Base-by-base conservation (phyloP, 2,888 invertebrate species). In the Mactromeris polynyma region DNA sequence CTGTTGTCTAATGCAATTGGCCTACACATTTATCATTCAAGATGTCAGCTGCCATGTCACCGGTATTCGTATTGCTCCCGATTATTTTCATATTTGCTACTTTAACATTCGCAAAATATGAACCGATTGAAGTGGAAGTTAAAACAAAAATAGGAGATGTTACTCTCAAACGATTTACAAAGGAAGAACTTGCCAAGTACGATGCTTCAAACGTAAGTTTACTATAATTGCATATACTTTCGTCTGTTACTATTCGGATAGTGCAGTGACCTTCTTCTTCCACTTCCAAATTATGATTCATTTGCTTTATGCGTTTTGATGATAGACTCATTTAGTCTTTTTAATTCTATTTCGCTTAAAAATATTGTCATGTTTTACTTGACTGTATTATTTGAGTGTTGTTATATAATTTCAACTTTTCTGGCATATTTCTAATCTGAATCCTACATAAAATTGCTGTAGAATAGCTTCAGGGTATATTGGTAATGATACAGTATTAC, bases 131-230 rank as follows among this genome's bases (percentile, higher is more conserved):
- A 46, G 88, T 93, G 19, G 91, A 92, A 86, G 89, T 95, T 40
- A 86, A 93, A 77, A 89, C 87, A 40, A 86, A 91, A 77, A 84
- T 88, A 83, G 93, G 92, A 14, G 93, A 93, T 14, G 93, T 93
- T 33, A 92, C 93, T 14, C 89, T 92, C 11, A 93, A 93, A 89
- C 94, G 95, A 51, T 96, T 95, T 82, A 94, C 96, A 51, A 90
- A 90, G 2, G 93, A 92, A 73, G 94, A 95, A 90, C 77, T 96
- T 21, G 91, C 90, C 21, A 89, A 93, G 89, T 95, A 92, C 77
- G 95, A 95, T 85, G 96, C 94, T 40, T 93, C 94, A 54, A 90
- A 95, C 88, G 95, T 95, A 91, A 93, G 94, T 90, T 73, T 73
- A 19, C 17, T 73, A 4, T 73, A 19, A 73, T 14, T 73, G 73